Evolutionary conservation across 2,113 vertebrate species (phyloP), one percentile per base, ranked within the genome.

Genomic region (Otolemur garnettii): DNA sequence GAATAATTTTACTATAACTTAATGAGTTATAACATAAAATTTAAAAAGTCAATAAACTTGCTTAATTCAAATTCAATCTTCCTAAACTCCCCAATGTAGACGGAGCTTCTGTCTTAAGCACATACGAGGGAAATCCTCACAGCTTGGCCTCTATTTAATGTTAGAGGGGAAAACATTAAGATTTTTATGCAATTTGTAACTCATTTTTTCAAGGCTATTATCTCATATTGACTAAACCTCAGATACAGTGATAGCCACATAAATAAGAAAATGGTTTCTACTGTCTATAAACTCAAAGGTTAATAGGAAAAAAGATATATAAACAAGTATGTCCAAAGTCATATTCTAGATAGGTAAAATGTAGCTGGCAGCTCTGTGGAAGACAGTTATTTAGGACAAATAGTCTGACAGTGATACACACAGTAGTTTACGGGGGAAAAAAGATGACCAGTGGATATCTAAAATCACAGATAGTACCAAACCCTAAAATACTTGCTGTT

Each of bases 21-120:
- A 72, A 22, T 69, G 90, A 91, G 26, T 57, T 28, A 38, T 55
- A 30, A 79, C 62, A 18, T 69, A 60, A 95, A 78, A 53, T 18
- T 18, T 86, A 75, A 33, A 93, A 93, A 30, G 50, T 57, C 21
- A 42, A 50, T 69, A 77, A 50, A 22, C 42, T 71, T 93, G 15
- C 4, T 83, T 75, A 87, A 75, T 86, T 95, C 87, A 77, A 81
- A 85, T 59, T 71, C 62, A 45, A 71, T 64, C 45, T 95, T 93
- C 21, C 57, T 66, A 30, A 86, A 59, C 7, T 57, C 62, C 12
- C 26, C 10, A 8, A 14, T 12, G 26, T 18, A 83, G 62, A 90
- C 9, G 50, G 21, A 30, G 28, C 93, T 85, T 77, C 45, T 74
- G 45, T 42, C 57, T 82, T 38, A 90, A 21, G 5, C 12, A 86